Base-by-base conservation (phyloP, 1,140 invertebrate species). In the Leucophenga varia region DNA sequence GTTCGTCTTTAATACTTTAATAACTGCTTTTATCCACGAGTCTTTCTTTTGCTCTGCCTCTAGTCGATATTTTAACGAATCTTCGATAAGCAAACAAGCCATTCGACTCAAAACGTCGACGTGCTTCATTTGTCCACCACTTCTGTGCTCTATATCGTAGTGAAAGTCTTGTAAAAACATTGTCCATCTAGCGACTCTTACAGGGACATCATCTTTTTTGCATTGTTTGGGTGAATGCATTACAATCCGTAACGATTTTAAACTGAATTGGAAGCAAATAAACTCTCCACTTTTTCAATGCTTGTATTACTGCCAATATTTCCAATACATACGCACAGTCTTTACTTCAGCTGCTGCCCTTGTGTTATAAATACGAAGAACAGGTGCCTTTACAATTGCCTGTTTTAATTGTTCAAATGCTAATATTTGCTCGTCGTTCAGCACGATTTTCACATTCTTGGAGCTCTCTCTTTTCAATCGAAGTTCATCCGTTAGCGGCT, bases 301-400 rank as follows among this genome's bases (percentile, higher is more conserved):
- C 49, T 28, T 51, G 28, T 10, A 67, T 39, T 6, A 61, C 37
- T 7, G 57, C 61, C 12, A 69, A 28, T 28, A 49, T 44, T 45
- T 63, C 59, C 8, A 64, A 39, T 35, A 60, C 54, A 44, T 60
- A 59, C n/a, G 51, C 56, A 47, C 54, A 43, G 42, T 59, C 65
- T 32, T 55, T 64, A n/a, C n/a, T 19, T 47, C 40, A 40, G 64
- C 59, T 4, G 44, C 38, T 30, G 25, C 7, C n/a, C 7, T 30
- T 17, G 73, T 77, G 35, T 49, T 50, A 30, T 43, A 41, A 37
- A 55, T 74, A 39, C 49, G 56, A 42, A 51, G 72, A 31, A 48
- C 39, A 7, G 69, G 54, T 18, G 57, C 59, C 52, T 68, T 30
- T 8, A 30, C 7, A 8, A 8, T 30, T 30, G 7, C n/a, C 7